phyloP scores from a whole-genome alignment of 2,888 invertebrate species.

The Tinea semifulvella region DNA sequence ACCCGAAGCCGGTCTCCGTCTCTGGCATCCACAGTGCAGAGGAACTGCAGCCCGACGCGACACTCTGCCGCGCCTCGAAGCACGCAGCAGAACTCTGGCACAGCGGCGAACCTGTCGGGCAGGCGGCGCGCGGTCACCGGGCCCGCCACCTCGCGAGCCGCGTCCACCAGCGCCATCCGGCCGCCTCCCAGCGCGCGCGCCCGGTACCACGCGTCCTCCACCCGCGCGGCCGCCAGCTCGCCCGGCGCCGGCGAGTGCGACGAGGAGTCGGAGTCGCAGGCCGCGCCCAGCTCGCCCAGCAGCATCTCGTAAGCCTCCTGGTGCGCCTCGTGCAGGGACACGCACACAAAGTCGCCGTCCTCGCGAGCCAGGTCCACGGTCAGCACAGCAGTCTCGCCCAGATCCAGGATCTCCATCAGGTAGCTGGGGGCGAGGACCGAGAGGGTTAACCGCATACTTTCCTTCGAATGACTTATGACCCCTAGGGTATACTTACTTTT shows the following conservation, averaged over 20 bases:
- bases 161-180: slow-evolving; percentile 37
- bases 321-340: slow-evolving; percentile 30
- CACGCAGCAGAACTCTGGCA: slow-evolving; percentile 43
- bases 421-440: no score
- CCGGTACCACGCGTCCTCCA: slow-evolving; percentile 46
- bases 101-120: slow-evolving; percentile 23
- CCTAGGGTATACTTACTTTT: background rate
- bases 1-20: slow-evolving; percentile 24
- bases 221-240: no score
- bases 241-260: slow-evolving; percentile 28
- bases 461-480: background rate
- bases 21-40: slow-evolving; percentile 29
- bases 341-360: slow-evolving; percentile 34
- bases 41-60: slow-evolving; percentile 29
- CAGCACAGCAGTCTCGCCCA: slow-evolving; percentile 29
- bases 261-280: slow-evolving; percentile 25
- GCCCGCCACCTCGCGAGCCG: no score
- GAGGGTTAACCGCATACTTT: no score
- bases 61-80: slow-evolving; percentile 18
- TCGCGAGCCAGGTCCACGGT: slow-evolving; percentile 29
- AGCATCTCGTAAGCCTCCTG: slow-evolving; percentile 28
- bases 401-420: slow-evolving; percentile 29
- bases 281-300: slow-evolving; percentile 28
- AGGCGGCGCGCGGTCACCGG: slow-evolving; percentile 23
- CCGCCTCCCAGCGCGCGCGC: slow-evolving; percentile 32